Percentiles rank a stretch among this genome's conserved stretches.
These are phyloP conservation scores for Scomber colias DNA, from an alignment of 2,113 vertebrate species.

Conservation along the genomic window DNA sequence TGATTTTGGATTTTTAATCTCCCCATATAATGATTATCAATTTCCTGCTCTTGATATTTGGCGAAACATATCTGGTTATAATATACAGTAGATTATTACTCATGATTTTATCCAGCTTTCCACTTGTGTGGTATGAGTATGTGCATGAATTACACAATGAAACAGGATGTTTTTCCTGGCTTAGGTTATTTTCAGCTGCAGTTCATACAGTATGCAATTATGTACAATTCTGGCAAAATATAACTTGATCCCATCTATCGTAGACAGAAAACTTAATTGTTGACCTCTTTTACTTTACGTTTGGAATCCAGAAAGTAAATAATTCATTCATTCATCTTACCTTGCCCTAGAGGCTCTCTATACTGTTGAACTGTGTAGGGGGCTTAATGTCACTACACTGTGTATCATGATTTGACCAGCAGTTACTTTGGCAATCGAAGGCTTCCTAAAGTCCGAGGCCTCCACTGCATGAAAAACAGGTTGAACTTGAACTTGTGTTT, in stretches of 20 bases:
- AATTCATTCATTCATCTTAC: constrained; percentile 6
- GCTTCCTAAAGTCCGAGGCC: not conserved
- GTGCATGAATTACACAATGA: constrained; percentile 61
- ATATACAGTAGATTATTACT: constrained; percentile 56
- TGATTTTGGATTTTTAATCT: not conserved
- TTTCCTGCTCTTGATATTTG: constrained; percentile 33
- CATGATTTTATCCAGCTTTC: constrained; percentile 54
- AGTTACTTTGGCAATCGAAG: constrained; percentile 3
- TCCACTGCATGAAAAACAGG: constrained; percentile 14
- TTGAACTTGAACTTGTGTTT: not conserved
- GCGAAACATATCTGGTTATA: constrained; percentile 31
- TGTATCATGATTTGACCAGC: constrained; percentile 14
- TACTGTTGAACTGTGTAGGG: not conserved
- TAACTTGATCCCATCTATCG: constrained; percentile 58
- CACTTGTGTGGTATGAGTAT: constrained; percentile 50
- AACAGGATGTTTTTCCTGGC: constrained; percentile 59
- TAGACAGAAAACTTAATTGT: constrained; percentile 4
- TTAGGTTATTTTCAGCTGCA: constrained; percentile 61
- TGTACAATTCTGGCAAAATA: constrained; percentile 71
- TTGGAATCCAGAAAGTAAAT: not conserved
- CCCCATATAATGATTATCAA: constrained; percentile 28
- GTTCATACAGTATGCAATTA: constrained; percentile 69
- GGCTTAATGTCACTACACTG: constrained; percentile 11
- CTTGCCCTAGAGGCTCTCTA: not conserved
- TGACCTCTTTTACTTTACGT: not conserved